phyloP scores from a whole-genome alignment of 2,888 invertebrate species.

The Rugalucina vietnamica region DNA sequence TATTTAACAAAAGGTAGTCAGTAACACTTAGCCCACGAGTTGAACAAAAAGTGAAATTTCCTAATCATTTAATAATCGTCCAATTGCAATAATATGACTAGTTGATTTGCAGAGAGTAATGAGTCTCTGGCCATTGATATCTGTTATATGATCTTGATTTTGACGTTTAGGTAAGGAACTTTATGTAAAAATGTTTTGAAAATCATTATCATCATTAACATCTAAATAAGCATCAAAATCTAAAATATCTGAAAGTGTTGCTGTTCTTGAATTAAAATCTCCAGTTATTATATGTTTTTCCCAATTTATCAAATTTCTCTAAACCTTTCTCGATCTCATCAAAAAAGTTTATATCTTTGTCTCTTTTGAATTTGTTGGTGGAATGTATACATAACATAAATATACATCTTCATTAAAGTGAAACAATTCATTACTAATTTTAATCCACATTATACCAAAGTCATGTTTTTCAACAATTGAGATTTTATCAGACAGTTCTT shows the following conservation, averaged over 20 bases:
- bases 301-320: neutral
- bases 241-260: neutral
- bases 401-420: conserved; percentile 6
- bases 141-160: neutral
- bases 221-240: conserved; percentile 7
- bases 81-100: neutral
- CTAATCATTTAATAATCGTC: neutral
- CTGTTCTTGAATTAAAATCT: conserved; percentile 18
- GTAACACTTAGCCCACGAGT: neutral
- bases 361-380: neutral
- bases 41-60: neutral
- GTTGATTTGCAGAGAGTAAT: neutral
- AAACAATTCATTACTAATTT: neutral
- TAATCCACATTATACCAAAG: conserved; percentile 2
- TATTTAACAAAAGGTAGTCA: neutral
- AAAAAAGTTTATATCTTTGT: conserved; percentile 15
- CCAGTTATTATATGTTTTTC: conserved; percentile 9
- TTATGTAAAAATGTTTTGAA: neutral
- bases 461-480: neutral
- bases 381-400: neutral
- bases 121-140: neutral
- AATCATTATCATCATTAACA: neutral
- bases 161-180: neutral
- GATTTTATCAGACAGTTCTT: neutral
- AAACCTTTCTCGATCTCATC: conserved; percentile 9